A percentile compares a stretch with the other conserved stretches of the same genome.
Conservation (phyloP, 2,113 vertebrate species). For the Phaetusa simplex region DNA sequence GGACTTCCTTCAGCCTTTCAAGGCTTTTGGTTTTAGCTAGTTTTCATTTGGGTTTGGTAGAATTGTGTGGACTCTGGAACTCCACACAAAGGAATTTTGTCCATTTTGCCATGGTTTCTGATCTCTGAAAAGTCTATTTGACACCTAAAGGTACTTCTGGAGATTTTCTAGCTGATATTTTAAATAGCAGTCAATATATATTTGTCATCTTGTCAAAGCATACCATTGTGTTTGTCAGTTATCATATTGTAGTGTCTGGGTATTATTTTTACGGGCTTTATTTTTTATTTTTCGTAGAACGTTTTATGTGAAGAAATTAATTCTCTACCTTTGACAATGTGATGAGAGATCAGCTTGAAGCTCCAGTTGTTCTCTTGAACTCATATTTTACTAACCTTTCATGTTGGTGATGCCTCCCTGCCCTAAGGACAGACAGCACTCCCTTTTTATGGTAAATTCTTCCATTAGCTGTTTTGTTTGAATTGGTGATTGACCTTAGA, state of each 20-base stretch:
- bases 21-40: background rate
- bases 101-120: background rate
- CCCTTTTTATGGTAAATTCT: background rate
- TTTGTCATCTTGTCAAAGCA: background rate
- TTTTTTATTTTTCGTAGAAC: background rate
- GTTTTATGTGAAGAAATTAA: background rate
- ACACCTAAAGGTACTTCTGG: background rate
- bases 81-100: background rate
- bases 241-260: background rate
- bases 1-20: background rate
- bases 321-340: background rate
- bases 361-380: background rate
- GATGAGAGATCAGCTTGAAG: background rate
- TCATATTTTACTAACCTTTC: background rate
- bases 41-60: background rate
- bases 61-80: background rate
- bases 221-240: background rate
- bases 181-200: background rate
- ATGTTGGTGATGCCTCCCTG: background rate
- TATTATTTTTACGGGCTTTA: background rate
- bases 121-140: background rate
- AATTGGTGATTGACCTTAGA: background rate
- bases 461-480: background rate
- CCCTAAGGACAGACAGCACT: background rate
- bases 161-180: background rate